Conservation (phyloP, 2,797 vertebrate genomes). For the Psittacula derbiana region DNA sequence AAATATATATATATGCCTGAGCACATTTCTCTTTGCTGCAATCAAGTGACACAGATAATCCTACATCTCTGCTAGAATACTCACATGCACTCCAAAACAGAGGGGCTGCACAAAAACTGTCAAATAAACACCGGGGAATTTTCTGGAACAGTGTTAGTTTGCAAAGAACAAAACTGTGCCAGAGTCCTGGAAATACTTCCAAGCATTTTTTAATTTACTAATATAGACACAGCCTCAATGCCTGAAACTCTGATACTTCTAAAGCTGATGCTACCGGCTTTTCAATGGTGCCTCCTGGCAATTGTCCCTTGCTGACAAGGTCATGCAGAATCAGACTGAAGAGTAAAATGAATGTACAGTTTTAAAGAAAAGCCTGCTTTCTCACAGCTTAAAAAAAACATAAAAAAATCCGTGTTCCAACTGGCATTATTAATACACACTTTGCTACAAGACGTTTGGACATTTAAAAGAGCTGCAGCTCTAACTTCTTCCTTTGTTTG, state of each 20-base stretch:
- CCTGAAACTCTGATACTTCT: slow-evolving; percentile 33
- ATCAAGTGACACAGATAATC: not conserved
- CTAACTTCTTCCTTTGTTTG: slow-evolving; percentile 61
- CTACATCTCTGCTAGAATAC: not conserved
- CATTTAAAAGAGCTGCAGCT: slow-evolving; percentile 63
- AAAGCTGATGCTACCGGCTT: not conserved
- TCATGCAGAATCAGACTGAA: slow-evolving; percentile 22
- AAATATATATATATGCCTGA: not conserved
- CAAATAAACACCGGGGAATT: not conserved
- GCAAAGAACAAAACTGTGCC: not conserved
- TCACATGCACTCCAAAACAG: not conserved
- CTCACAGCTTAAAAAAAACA: not conserved
- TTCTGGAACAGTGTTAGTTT: not conserved
- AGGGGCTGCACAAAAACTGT: not conserved
- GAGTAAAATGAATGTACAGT: slow-evolving; percentile 37
- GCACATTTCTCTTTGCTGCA: not conserved
- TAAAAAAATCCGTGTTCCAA: slow-evolving; percentile 21
- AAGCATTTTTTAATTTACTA: slow-evolving; percentile 15
- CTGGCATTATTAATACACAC: slow-evolving; percentile 62
- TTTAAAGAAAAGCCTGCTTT: slow-evolving; percentile 38
- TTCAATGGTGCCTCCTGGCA: not conserved
- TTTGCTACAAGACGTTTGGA: slow-evolving; percentile 54
- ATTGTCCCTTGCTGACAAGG: slow-evolving; percentile 59
- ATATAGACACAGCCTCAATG: not conserved
- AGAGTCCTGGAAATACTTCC: not conserved